Evolutionary conservation across 2,113 vertebrate species (phyloP), one percentile per base, ranked within the genome.

Genomic region (Notothenia coriiceps): DNA sequence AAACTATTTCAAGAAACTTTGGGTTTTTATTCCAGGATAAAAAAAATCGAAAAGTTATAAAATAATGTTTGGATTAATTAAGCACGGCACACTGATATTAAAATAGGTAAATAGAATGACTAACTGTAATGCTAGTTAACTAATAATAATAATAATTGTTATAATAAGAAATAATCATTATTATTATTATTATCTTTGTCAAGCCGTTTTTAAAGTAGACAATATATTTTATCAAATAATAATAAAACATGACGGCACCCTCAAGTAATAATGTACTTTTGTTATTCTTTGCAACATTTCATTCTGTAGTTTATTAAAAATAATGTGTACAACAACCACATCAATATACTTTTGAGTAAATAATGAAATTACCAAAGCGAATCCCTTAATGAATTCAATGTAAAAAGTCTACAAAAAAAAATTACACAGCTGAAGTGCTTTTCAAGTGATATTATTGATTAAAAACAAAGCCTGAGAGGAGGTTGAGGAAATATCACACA

Each of bases 371-470:
- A 79, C 49, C 14, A 47, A 55, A 64, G 64, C 9, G 40, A 73
- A 76, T 80, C 43, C 40, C 59, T 79, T 69, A 82, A 88, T 81
- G 5, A 91, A 85, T 84, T 71, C 82, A 86, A 84, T 72, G 44
- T 72, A 80, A 84, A 47, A 81, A 85, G 35, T 74, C 77, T 65
- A 74, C 60, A 70, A 71, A 84, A 90, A 80, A 62, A 52, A 63
- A 15, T 43, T 79, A 77, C 80, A 56, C 44, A 14, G 62, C 43
- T 85, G 71, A 85, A 86, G 78, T 83, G 83, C 75, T 84, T 89
- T 89, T 87, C 69, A 83, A 84, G 84, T 88, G 92, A 87, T 87
- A 90, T 79, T 91, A 84, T 91, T 93, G 90, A 93, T 92, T 91
- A 91, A 90, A 92, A 92, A 90, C 75, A 88, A 91, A 87, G 82